These are phyloP conservation scores for Catocala fraxini DNA, from an alignment of 2,888 invertebrate species.

Conservation along the genomic window DNA sequence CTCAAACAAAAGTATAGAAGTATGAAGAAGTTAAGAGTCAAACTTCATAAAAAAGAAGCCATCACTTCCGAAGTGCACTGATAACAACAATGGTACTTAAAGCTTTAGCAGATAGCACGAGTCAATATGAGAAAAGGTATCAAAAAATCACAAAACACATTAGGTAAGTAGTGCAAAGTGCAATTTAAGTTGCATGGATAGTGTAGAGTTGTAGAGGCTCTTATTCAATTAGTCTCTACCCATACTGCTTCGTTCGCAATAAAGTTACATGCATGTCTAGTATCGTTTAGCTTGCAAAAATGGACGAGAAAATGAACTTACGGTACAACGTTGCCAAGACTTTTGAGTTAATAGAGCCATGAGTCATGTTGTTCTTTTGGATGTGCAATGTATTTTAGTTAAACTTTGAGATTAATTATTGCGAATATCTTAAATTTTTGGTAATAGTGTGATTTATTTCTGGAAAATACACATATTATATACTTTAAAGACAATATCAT, in stretches of 20 bases:
- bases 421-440: too few species aligned
- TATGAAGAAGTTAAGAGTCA: too few species aligned
- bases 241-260: constrained; percentile 14
- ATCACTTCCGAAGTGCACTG: too few species aligned
- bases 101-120: background rate
- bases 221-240: constrained; percentile 37
- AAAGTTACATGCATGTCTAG: constrained; percentile 3
- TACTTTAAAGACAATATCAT: too few species aligned
- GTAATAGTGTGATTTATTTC: too few species aligned
- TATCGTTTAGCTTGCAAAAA: constrained; percentile 11
- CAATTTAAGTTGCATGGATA: constrained; percentile 22
- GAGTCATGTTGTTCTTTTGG: too few species aligned
- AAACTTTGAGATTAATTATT: background rate
- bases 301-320: constrained; percentile 11
- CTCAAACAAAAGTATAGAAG: too few species aligned
- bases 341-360: background rate
- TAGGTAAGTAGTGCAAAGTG: constrained; percentile 26
- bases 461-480: too few species aligned
- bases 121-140: background rate
- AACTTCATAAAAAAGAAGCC: too few species aligned
- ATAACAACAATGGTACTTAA: too few species aligned
- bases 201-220: constrained; percentile 30
- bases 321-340: background rate
- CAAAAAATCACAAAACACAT: constrained; percentile 8
- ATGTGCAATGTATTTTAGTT: background rate